These are phyloP conservation scores for Lepidurus arcticus DNA, from an alignment of 1,140 invertebrate genomes.

Conservation along the genomic window DNA sequence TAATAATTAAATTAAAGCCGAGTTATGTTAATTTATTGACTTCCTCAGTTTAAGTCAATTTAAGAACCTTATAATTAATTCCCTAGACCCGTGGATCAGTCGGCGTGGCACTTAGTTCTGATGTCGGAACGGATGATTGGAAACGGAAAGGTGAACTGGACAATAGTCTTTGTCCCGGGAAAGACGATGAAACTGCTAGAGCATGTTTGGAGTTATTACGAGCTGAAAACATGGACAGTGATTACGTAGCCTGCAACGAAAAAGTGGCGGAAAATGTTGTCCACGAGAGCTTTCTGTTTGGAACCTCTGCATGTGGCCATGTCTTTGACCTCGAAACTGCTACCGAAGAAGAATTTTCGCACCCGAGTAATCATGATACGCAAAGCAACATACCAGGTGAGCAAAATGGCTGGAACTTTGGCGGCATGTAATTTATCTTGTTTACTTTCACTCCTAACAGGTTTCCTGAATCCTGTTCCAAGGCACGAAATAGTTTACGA, in stretches of 20 bases:
- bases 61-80: no score
- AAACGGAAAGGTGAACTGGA: constrained; percentile 7
- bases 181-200: constrained; percentile 33
- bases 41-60: no score
- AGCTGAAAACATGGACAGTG: constrained; percentile 30
- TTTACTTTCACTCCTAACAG: constrained; percentile 40
- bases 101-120: background rate
- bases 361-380: background rate
- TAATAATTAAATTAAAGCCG: no score
- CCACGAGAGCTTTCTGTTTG: background rate
- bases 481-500: constrained; percentile 55
- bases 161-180: constrained; percentile 23
- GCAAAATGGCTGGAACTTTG: constrained; percentile 23
- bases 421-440: background rate
- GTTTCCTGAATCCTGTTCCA: constrained; percentile 54
- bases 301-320: background rate
- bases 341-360: background rate
- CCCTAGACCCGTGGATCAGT: background rate
- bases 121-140: background rate
- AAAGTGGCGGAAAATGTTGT: background rate
- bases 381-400: constrained; percentile 14
- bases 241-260: constrained; percentile 6
- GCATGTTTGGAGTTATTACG: constrained; percentile 35
- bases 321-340: background rate
- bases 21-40: no score